Conservation (phyloP, 2,888 invertebrate species). For the Amiota mariae region DNA sequence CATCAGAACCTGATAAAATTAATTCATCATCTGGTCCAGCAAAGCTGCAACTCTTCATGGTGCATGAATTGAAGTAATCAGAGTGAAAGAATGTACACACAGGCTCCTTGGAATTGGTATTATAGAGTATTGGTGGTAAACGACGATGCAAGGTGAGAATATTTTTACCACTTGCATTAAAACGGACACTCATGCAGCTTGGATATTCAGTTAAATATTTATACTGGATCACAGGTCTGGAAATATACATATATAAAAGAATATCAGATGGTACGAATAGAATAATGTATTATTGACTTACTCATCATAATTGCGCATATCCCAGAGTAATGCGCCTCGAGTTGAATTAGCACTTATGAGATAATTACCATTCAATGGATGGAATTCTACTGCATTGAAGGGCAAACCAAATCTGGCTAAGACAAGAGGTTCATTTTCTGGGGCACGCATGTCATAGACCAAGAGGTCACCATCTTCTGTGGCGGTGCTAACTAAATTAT, state of each 20-base stretch:
- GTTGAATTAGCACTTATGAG: slow-evolving; percentile 92
- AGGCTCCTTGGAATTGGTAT: slow-evolving; percentile 80
- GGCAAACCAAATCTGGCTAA: slow-evolving; percentile 80
- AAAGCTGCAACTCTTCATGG: slow-evolving; percentile 97
- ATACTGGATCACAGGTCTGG: slow-evolving; percentile 82
- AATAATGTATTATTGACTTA: slow-evolving; percentile 69
- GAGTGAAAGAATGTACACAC: slow-evolving; percentile 91
- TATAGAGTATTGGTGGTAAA: slow-evolving; percentile 89
- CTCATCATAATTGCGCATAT: slow-evolving; percentile 87
- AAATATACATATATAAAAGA: neutral
- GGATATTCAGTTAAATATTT: slow-evolving; percentile 78
- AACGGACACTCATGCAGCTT: slow-evolving; percentile 94
- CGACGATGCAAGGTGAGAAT: slow-evolving; percentile 88
- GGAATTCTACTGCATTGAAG: slow-evolving; percentile 97
- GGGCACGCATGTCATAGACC: slow-evolving; percentile 84
- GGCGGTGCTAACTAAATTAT: slow-evolving; percentile 89
- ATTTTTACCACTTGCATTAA: slow-evolving; percentile 84
- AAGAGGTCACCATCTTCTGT: slow-evolving; percentile 93
- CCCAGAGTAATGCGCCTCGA: slow-evolving; percentile 93
- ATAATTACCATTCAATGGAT: slow-evolving; percentile 86
- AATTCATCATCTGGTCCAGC: slow-evolving; percentile 92
- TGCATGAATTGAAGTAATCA: slow-evolving; percentile 95
- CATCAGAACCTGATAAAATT: slow-evolving; percentile 94
- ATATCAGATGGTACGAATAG: neutral
- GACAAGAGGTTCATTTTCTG: slow-evolving; percentile 66